phyloP scores from a whole-genome alignment of 2,113 vertebrate genomes.

The Galbula dea region DNA sequence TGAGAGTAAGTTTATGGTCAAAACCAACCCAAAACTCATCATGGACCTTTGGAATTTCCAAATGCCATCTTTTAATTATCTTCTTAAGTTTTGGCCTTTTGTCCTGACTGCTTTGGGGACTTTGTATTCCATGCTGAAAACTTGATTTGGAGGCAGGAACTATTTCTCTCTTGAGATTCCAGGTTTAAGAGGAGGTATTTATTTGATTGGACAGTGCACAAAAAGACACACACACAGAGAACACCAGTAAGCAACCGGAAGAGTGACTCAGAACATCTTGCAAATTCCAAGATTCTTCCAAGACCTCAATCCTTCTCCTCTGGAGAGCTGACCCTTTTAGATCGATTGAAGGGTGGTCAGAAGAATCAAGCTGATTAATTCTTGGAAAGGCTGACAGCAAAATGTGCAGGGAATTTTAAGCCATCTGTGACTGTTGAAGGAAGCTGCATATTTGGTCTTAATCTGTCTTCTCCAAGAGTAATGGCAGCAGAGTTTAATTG shows the following conservation, averaged over 20 bases:
- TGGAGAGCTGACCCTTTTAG: neutral
- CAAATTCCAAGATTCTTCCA: neutral
- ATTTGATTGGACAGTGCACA: neutral
- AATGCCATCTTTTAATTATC: too few relatives aligned
- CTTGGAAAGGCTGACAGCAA: neutral
- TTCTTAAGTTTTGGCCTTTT: neutral
- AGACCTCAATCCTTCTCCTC: neutral
- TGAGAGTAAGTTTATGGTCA: neutral
- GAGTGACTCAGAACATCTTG: neutral
- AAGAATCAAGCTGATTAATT: neutral
- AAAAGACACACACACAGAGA: neutral
- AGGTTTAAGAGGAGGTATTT: neutral
- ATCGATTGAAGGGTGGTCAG: neutral
- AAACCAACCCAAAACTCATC: neutral
- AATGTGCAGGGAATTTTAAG: neutral
- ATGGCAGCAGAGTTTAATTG: neutral
- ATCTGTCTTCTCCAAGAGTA: neutral
- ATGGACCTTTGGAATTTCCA: neutral
- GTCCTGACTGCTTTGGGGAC: neutral
- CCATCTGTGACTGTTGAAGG: neutral
- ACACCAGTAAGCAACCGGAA: neutral
- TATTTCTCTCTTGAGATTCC: neutral
- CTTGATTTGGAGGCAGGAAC: neutral
- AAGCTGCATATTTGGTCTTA: neutral
- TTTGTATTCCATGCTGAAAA: neutral